Base-by-base conservation (phyloP, 2,888 invertebrate genomes). In the Tetanocera ferruginea region DNA sequence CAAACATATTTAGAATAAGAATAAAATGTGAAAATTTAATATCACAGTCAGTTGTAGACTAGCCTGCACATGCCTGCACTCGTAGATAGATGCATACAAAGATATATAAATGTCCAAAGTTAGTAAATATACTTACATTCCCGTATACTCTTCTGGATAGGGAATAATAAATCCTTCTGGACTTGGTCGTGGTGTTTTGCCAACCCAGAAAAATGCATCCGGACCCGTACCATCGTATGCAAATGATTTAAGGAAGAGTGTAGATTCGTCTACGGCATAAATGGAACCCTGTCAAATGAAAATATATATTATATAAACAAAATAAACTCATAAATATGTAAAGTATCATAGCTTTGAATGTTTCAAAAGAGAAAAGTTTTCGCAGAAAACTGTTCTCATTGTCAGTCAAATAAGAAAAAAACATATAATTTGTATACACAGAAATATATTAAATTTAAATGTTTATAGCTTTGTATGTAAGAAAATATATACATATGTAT, bases 181-280 rank as follows among this genome's bases (percentile, higher is more conserved):
- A 82, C 94, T 94, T 2, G 96, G 96, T 81, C 94, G 92, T 1
- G 93, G 92, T 4, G 94, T 93, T 85, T 95, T 95, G 17, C 97
- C 97, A 78, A 96, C 95, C 97, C 96, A 97, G 91, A 97, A 97
- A 91, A 94, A 96, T 0, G 96, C 96, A 87, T 95, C 96, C 79
- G 96, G 96, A 9, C 95, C 96, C 8, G 94, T 94, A 60, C 97
- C 97, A 86, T 97, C 97, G 88, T 97, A 97, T 64, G 93, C 94
- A 90, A 97, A 97, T 60, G 94, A 94, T 85, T 95, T 94, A 85
- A 97, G 94, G 91, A 95, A 97, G 80, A 97, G 92, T 23, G 97
- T 97, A 86, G 92, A 94, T 87, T 97, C 97, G 87, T 97, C 97
- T 6, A 97, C 95, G 0, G 96, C 96, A 90, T 95, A 97, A 37